Base-by-base conservation (phyloP, 2,113 vertebrate genomes). In the Suncus etruscus region DNA sequence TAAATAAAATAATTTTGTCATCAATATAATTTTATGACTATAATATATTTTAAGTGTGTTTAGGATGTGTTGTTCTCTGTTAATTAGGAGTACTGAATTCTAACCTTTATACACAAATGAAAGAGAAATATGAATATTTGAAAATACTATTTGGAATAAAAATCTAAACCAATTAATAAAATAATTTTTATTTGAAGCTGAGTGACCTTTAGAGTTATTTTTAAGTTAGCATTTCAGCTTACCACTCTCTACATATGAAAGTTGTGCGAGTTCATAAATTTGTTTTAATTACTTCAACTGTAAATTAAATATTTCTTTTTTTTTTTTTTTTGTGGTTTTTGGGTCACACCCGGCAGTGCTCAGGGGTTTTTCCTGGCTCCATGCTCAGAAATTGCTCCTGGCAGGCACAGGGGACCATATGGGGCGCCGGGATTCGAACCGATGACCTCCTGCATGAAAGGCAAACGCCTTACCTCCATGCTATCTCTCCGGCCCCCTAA, bases 201-300 rank as follows among this genome's bases (percentile, higher is more conserved):
- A 74, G 25, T 66, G 5, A 2, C 29, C 54, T 92, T 63, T 73
- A 77, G 69, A 31, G 25, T 58, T 8, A 83, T 75, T 22, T 7
- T 4, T 24, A 78, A 11, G 22, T 79, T 73, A 83, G 16, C 86
- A 78, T 54, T 8, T 70, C 85, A 76, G 12, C 50, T 61, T 72
- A 79, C 27, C 14, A 8, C 8, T 78, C 77, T 0, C 47, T 87
- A 61, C n/a, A 9, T 92, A 4, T 20, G 69, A 73, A 58, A 81
- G 78, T n/a, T 54, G n/a, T 31, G 6, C 4, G 82, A 94, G 24
- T 69, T 88, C 81, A 78, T 18, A 73, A 88, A 83, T 16, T 82
- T 69, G 76, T 1, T 79, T 68, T 82, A 69, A 1, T 91, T 73
- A 50, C 32, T 12, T 82, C 76, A 82, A 78, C 25, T 77, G 1